Evolutionary conservation across 2,113 vertebrate genomes (phyloP).

Genomic region (Salvelinus sp.): DNA sequence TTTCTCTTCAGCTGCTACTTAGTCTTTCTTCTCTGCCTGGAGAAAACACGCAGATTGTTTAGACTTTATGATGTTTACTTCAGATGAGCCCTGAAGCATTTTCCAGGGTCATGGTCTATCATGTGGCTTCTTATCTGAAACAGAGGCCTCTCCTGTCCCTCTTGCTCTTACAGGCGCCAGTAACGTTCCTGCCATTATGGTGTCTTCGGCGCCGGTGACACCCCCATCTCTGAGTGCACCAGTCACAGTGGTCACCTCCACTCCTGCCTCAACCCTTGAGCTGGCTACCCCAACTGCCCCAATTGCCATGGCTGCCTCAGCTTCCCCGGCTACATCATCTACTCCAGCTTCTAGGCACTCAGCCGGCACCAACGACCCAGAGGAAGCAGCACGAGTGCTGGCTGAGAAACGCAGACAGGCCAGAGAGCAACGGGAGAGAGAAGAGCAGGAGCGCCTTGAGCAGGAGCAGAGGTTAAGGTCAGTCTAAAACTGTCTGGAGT

Average conservation of each 20-base stretch:
- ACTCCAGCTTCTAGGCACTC: conserved; percentile 66
- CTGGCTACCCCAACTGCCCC: conserved; percentile 12
- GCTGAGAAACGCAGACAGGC: conserved; percentile 91
- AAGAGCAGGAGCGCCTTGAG: conserved; percentile 87
- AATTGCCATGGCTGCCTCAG: conserved; percentile 15
- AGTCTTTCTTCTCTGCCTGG: neutral
- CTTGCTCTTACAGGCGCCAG: conserved; percentile 42
- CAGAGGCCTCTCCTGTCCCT: conserved; percentile 4
- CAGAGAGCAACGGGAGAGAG: conserved; percentile 88
- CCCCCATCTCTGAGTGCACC: conserved; percentile 57
- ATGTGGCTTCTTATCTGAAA: conserved; percentile 5
- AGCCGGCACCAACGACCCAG: conserved; percentile 88
- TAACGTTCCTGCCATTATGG: conserved; percentile 66
- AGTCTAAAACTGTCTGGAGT: neutral
- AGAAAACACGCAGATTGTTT: neutral
- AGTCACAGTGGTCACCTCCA: conserved; percentile 21
- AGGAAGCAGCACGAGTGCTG: conserved; percentile 86
- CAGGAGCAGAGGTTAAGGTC: conserved; percentile 86
- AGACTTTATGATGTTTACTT: neutral
- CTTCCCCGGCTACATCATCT: conserved; percentile 8
- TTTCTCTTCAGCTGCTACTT: neutral
- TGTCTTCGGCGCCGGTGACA: conserved; percentile 56
- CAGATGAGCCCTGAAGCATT: neutral
- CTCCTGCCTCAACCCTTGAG: neutral
- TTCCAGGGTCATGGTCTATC: neutral